Base-by-base conservation (phyloP, 1,140 invertebrate genomes). In the Drosophila eugracilis region DNA sequence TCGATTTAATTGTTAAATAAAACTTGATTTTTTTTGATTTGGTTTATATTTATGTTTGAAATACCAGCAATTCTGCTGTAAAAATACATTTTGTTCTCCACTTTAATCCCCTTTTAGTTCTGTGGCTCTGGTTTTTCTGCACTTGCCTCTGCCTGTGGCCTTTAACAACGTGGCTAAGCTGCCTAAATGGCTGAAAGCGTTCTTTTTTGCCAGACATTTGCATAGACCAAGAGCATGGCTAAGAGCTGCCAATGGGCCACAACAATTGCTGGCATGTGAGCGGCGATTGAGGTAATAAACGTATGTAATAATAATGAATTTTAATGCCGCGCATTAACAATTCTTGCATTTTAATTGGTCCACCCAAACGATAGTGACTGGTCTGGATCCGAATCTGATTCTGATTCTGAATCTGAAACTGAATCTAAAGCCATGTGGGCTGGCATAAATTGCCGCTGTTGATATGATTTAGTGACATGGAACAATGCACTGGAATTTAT, bases 401-500 rank as follows among this genome's bases (percentile, higher is more conserved):
- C 34, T 37, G 47, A 5, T 55, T 37, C 12, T 39, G 15, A 26
- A 45, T 45, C 30, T 21, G 52, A 30, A 19, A 71, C 48, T 42
- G 54, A 53, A 41, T 45, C 48, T 5, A 36, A 21, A 32, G 12
- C 34, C 45, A 75, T 77, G 80, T 88, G 84, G 83, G 83, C 63
- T 75, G 77, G 84, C 83, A 88, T 88, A 88, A 89, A 89, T 89
- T 88, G 45, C 67, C 22, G 83, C 83, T 83, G 84, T 83, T 88
- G 83, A 88, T 88, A 89, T 88, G 83, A 88, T 88, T 88, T 88
- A 88, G 84, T 88, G 83, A 88, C 83, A 88, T 88, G 83, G 75
- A 88, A 88, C 83, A 88, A 88, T 88, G 84, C 84, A 89, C 75
- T 78, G 83, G 84, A 89, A 88, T 88, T 88, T 89, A 88, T 88